Conservation (phyloP, 2,888 invertebrate genomes). For the Cryptosula pallasiana region DNA sequence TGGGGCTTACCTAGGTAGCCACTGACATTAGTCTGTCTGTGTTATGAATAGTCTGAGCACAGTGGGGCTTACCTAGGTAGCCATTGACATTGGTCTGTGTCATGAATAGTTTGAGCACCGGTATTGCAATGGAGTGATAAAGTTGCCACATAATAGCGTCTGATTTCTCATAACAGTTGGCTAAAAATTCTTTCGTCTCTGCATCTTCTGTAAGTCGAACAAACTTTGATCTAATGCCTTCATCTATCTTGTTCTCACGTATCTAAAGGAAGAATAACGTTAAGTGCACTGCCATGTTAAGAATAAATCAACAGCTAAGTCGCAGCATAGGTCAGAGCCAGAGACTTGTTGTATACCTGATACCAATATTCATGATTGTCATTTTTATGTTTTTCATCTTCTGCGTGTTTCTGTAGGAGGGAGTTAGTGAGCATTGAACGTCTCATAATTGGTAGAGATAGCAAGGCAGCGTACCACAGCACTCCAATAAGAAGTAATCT, state of each 20-base stretch:
- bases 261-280: no score
- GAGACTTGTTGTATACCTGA: conserved; percentile 29
- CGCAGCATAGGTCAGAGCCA: not conserved
- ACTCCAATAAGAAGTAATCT: not conserved
- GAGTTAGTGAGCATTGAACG: conserved; percentile 44
- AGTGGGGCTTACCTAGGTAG: conserved; percentile 57
- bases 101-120: conserved; percentile 83
- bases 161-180: conserved; percentile 70
- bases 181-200: conserved; percentile 70
- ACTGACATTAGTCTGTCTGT: no score
- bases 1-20: no score
- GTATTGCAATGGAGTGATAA: conserved; percentile 79
- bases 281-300: no score
- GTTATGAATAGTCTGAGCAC: no score
- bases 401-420: conserved; percentile 35
- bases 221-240: conserved; percentile 32
- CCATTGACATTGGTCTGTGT: conserved; percentile 93
- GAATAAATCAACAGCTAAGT: no score
- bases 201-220: conserved; percentile 59
- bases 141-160: conserved; percentile 82
- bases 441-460: not conserved
- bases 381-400: conserved; percentile 36
- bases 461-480: not conserved
- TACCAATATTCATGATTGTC: conserved; percentile 45
- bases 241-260: not conserved